Evolutionary conservation across 1,140 invertebrate genomes (phyloP), one percentile per base, ranked within the genome.

Genomic region (Varroa destructor): DNA sequence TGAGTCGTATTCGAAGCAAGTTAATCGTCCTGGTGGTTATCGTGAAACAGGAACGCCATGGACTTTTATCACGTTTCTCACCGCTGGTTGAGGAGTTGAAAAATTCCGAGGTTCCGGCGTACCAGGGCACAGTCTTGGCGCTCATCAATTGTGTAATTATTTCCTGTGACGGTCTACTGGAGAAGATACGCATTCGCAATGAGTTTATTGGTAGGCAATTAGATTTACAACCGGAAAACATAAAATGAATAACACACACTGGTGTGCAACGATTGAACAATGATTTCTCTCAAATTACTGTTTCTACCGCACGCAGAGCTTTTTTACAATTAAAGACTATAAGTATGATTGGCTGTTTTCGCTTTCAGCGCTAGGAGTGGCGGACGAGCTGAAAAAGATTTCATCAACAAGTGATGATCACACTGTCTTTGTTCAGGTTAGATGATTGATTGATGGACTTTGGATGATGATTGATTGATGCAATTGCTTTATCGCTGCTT

Each of bases 141-240:
- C 94, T 96, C 81, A 88, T 96, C 81, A 97, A 97, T 83, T 95
- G 91, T 79, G 85, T 96, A 77, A 89, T 97, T 77, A 90, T 94
- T 76, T 90, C 90, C n/a, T 90, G 89, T 8, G 86, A 88, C 14
- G 84, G 87, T 25, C 83, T 93, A 58, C 87, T 89, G 73, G 91
- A 95, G 75, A 83, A 92, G 74, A 87, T 90, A 72, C 82, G 89
- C 74, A 86, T 96, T 73, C 84, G 93, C 75, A 95, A 93, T 78
- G 92, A 96, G 81, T 94, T 95, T 79, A 90, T 95, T 77, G 92
- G 91, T 94, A 79, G 85, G 83, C 76, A 71, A n/a, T 55, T 42
- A 40, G 10, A 40, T 8, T 40, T 40, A 42, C 14, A 25, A 25
- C 25, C 25, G 25, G 25, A 25, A 25, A 25, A 25, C 25, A 25